These are phyloP conservation scores for Oreotrochilus melanogaster DNA, from an alignment of 2,113 vertebrate genomes.

Conservation along the genomic window DNA sequence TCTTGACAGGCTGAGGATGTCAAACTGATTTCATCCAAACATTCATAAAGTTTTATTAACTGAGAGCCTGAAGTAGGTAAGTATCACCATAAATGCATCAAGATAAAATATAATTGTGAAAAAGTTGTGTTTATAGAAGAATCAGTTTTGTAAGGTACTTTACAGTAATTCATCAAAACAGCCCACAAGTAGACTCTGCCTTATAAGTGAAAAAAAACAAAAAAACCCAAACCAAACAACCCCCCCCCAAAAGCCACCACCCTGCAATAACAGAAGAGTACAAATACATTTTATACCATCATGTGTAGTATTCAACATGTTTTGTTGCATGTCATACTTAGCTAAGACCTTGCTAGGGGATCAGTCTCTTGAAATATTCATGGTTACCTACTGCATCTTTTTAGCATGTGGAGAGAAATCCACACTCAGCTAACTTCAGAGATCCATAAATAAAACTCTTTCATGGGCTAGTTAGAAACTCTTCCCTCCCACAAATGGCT, in stretches of 20 bases:
- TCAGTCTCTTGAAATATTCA: background rate
- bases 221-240: too few species aligned
- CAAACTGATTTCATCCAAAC: background rate
- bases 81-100: background rate
- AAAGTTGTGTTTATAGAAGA: background rate
- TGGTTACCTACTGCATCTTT: background rate
- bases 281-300: background rate
- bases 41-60: background rate
- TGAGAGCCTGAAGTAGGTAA: background rate
- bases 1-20: background rate
- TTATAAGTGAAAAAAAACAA: accelerated
- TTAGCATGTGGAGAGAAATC: background rate
- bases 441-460: background rate
- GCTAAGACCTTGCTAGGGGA: background rate
- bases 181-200: background rate
- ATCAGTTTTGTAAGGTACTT: background rate
- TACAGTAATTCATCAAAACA: background rate
- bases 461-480: background rate
- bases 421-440: background rate
- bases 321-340: background rate
- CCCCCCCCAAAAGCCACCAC: too few species aligned
- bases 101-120: background rate
- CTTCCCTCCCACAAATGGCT: background rate
- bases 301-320: background rate
- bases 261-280: background rate